A percentile compares a stretch with the other conserved stretches of the same genome.
These are phyloP conservation scores for Eueides isabella DNA, from an alignment of 1,140 invertebrate genomes.

Conservation along the genomic window DNA sequence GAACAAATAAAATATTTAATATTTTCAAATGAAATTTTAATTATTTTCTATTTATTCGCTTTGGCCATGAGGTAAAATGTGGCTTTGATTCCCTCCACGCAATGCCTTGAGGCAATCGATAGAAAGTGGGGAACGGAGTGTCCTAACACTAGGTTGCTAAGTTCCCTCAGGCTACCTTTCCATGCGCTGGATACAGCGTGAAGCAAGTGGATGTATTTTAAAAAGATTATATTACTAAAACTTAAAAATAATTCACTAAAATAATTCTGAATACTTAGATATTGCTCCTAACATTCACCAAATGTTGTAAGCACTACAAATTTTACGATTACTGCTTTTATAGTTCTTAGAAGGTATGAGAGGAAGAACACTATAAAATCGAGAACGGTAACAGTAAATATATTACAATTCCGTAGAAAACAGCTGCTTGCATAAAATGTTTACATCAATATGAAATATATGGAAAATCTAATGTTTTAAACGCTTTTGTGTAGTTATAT, in stretches of 20 bases:
- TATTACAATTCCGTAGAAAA: constrained; percentile 22
- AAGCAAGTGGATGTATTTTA: no score
- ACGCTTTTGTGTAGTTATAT: constrained; percentile 18
- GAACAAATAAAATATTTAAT: no score
- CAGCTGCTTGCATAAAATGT: constrained; percentile 32
- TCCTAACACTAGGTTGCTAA: no score
- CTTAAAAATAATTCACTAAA: constrained; percentile 30
- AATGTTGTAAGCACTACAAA: constrained; percentile 58
- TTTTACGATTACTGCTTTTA: constrained; percentile 62
- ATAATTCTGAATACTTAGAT: constrained; percentile 43
- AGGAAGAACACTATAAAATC: constrained; percentile 65
- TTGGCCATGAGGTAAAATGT: no score
- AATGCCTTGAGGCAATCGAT: no score
- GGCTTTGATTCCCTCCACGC: no score
- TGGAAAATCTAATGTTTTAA: no score
- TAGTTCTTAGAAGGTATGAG: constrained; percentile 59
- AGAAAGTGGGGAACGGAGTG: no score
- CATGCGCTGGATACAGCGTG: no score
- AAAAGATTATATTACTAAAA: neutral
- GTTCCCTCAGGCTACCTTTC: no score
- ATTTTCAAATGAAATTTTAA: no score
- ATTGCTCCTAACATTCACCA: constrained; percentile 54
- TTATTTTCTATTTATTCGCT: no score
- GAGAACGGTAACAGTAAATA: constrained; percentile 59
- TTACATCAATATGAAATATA: constrained; percentile 12